Percentiles rank a stretch among this genome's conserved stretches.
phyloP scores from a whole-genome alignment of 2,797 vertebrate species.

The Zonotrichia albicollis region DNA sequence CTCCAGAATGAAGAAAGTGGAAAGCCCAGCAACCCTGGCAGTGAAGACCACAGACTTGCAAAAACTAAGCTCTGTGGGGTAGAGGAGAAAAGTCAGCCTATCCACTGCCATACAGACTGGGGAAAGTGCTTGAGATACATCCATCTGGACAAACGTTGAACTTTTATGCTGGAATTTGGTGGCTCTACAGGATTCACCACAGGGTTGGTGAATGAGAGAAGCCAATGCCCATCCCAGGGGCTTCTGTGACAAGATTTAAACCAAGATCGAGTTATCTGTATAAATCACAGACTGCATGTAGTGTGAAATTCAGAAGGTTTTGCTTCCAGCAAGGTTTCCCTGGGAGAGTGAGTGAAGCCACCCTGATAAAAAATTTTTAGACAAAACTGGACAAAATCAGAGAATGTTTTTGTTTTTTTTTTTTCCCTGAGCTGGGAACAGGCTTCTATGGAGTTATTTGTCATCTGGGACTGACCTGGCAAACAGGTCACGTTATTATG shows the following conservation, averaged over 20 bases:
- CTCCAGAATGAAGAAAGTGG: not conserved
- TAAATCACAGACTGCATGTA: not conserved
- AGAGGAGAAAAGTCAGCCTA: not conserved
- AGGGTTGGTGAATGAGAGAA: not conserved
- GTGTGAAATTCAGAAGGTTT: not conserved
- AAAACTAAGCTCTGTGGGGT: not conserved
- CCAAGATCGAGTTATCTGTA: not conserved
- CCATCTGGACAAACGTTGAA: not conserved
- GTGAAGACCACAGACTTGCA: not conserved
- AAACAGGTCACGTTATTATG: not conserved
- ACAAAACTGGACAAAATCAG: not conserved
- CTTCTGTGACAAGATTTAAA: not conserved
- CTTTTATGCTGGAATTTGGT: not conserved
- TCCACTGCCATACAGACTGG: not conserved
- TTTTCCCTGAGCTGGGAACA: not conserved
- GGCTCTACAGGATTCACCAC: not conserved
- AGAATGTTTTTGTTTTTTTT: not conserved
- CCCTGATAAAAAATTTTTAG: not conserved
- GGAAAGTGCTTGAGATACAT: not conserved
- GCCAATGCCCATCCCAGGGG: not conserved
- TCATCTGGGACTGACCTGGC: not conserved
- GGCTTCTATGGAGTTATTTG: not conserved
- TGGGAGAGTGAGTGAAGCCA: not conserved
- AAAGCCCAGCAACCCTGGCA: not conserved
- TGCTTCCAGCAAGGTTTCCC: not conserved